A percentile compares a stretch with the other conserved stretches of the same genome.
These are phyloP conservation scores for Tragelaphus scriptus DNA, from an alignment of 2,113 vertebrate species.

Conservation along the genomic window DNA sequence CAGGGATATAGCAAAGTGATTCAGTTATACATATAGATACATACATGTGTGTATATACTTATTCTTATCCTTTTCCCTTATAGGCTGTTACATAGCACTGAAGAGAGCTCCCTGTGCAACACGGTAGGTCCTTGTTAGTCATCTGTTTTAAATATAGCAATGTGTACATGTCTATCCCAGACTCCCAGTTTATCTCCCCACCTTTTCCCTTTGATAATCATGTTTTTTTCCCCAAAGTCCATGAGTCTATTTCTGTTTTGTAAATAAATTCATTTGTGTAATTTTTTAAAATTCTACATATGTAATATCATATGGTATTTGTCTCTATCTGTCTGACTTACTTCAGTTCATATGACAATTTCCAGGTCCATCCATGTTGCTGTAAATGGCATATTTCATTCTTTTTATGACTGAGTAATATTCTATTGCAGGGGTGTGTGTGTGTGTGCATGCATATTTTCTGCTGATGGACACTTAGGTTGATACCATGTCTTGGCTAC, in stretches of 20 bases:
- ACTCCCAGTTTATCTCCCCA: background rate
- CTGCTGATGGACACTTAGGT: background rate
- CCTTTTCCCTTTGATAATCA: background rate
- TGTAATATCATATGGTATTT: background rate
- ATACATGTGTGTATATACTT: background rate
- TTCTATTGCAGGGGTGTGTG: background rate
- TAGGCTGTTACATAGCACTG: background rate
- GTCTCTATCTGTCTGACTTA: background rate
- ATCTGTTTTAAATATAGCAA: background rate
- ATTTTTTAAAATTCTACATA: background rate
- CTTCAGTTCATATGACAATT: background rate
- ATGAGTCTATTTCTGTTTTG: background rate
- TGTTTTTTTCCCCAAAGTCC: background rate
- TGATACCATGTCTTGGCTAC: background rate
- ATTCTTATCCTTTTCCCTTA: background rate
- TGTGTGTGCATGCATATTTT: background rate
- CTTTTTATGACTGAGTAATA: background rate
- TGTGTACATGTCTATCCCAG: background rate
- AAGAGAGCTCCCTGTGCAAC: background rate
- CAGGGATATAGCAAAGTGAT: background rate
- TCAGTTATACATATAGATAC: background rate
- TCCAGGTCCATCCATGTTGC: background rate
- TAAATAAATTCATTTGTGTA: background rate
- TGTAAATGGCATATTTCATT: background rate
- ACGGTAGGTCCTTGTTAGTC: background rate